Percentiles rank a stretch among this genome's conserved stretches.
phyloP scores from a whole-genome alignment of 2,113 vertebrate species.

The Gavia stellata region DNA sequence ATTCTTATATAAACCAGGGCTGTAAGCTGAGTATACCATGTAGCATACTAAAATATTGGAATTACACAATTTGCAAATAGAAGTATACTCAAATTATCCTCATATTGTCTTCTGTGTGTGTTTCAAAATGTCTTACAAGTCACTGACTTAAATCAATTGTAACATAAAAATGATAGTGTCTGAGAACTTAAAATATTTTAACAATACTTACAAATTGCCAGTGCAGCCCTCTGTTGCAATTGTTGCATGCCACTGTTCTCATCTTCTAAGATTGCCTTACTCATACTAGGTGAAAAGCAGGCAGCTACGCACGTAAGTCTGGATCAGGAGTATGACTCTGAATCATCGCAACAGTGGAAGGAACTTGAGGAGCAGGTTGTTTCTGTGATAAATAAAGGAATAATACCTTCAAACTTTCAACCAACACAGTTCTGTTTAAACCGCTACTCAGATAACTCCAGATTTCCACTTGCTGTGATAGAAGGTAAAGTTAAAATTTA shows the following conservation, averaged over 20 bases:
- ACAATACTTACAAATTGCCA: neutral
- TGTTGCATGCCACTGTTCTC: neutral
- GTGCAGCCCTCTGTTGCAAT: neutral
- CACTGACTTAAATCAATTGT: neutral
- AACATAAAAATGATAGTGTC: neutral
- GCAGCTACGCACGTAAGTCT: constrained; percentile 92
- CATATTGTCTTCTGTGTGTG: neutral
- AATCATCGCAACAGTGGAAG: constrained; percentile 88
- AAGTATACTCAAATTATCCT: neutral
- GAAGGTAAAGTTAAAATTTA: constrained; percentile 76
- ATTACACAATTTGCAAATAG: neutral
- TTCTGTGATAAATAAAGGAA: constrained; percentile 80
- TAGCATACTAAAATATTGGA: neutral
- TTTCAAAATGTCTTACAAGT: neutral
- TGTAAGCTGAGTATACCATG: neutral
- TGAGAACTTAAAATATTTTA: neutral
- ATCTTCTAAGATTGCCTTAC: neutral
- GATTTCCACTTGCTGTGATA: constrained; percentile 86
- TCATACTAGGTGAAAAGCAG: constrained; percentile 88
- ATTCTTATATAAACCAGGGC: neutral
- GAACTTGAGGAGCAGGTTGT: constrained; percentile 91
- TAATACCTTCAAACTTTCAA: constrained; percentile 80
- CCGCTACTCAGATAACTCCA: constrained; percentile 89
- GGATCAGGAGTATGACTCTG: constrained; percentile 92
- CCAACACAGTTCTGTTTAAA: constrained; percentile 92